Evolutionary conservation across 2,113 vertebrate species (phyloP), one percentile per base, ranked within the genome.

Genomic region (Macquaria ambigua): DNA sequence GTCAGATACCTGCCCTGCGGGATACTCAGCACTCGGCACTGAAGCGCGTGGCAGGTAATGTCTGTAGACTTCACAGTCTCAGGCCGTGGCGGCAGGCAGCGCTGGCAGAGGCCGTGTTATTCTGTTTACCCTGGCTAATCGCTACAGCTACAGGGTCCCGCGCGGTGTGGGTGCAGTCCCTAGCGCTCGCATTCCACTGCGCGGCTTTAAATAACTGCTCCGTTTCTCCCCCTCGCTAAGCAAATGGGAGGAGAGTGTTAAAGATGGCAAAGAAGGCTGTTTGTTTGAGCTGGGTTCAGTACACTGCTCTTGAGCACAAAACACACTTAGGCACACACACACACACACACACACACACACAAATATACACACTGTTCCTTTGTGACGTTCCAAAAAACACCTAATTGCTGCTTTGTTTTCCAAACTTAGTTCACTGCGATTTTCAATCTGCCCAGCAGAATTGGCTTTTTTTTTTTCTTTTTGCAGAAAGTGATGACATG

Each of bases 151-250:
- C 90, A 86, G 87, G 84, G 81, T 83, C 82, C 81, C 85, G 90
- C 77, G 37, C 18, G 71, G 74, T 64, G 79, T 79, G 89, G 88
- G 76, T 83, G 86, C 90, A 92, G 89, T 82, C 88, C 89, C 81
- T 6, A 70, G 87, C 50, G 20, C 86, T 91, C 67, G 34, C 94
- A 95, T 95, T 94, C 94, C 94, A 90, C 87, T 41, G 55, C 62
- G 66, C 61, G 46, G 91, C 93, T 95, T 95, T 94, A 95, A 94
- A 95, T 95, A 95, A 95, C 93, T 82, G 81, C 90, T 78, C 78
- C 81, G 15, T 79, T 74, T 79, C 84, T 74, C 87, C 90, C 89
- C 84, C 84, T 83, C 21, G 34, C 87, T 81, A 69, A 86, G 87
- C 87, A 90, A 93, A 93, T 94, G 91, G 92, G 91, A 92, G 92